Conservation (phyloP, 64 coral and sea anemone genomes). For the Montipora efflorescens region DNA sequence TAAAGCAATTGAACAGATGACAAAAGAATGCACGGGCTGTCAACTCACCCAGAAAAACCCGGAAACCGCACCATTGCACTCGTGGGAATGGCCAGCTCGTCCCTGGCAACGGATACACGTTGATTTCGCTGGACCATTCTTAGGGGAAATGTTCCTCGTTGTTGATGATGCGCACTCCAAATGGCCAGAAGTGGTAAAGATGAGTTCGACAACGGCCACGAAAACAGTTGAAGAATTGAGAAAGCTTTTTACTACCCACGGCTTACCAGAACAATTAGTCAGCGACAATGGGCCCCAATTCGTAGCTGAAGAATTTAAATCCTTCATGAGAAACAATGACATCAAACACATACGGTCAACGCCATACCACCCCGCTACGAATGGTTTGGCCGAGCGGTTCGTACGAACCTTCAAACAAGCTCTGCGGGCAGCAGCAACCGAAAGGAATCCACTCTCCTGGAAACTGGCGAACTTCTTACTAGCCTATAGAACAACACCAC, state of each 20-base stretch:
- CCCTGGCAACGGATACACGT: slow-evolving; percentile 25
- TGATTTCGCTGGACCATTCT: background rate
- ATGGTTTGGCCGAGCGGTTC: background rate
- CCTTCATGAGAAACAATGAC: slow-evolving; percentile 7
- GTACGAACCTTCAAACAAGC: slow-evolving; percentile 60
- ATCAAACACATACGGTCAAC: slow-evolving; percentile 40
- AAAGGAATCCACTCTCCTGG: background rate
- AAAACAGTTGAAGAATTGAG: too few relatives aligned
- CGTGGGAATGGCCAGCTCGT: slow-evolving; percentile 24
- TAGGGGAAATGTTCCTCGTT: too few relatives aligned
- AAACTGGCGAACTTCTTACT: slow-evolving; percentile 46
- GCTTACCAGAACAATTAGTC: too few relatives aligned
- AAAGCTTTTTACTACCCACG: too few relatives aligned
- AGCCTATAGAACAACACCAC: slow-evolving; percentile 37
- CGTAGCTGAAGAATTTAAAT: too few relatives aligned
- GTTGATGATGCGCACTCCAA: too few relatives aligned
- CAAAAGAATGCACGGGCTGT: slow-evolving; percentile 9
- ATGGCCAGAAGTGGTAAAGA: too few relatives aligned
- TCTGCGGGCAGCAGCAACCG: background rate
- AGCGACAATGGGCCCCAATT: too few relatives aligned
- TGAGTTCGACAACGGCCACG: too few relatives aligned
- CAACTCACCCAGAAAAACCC: slow-evolving; percentile 51
- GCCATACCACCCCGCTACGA: background rate
- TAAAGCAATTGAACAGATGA: background rate
- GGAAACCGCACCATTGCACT: background rate